Evolutionary conservation across 2,888 invertebrate species (phyloP), one percentile per base, ranked within the genome.

Genomic region (Drosophila percnosoma): DNA sequence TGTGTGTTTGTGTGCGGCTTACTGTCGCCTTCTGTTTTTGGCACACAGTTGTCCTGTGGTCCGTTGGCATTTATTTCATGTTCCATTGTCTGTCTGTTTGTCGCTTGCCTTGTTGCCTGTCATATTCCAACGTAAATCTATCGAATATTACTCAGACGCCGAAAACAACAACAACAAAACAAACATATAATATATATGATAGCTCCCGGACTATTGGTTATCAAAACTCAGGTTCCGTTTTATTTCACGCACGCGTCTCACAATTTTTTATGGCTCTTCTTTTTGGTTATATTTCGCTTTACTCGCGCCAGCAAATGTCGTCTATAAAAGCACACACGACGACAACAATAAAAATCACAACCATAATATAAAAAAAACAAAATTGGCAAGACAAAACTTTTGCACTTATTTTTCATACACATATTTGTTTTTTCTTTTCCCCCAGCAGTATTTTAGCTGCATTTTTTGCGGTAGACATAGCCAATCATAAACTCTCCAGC

Each of bases 181-280:
- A 36, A n/a, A 18, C 53, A 52, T n/a, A 59, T 24, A 24, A 34
- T 53, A 24, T 36, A 24, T 53, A 24, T 24, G 52, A 24, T 34
- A 45, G 52, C 62, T 49, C n/a, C 48, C 40, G 10, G 34, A 48
- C 29, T 36, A 58, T 59, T 49, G 65, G 62, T 24, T 65, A 65
- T 48, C 74, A 59, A 27, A 62, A 59, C 68, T 42, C 42, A 33
- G 49, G 54, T 59, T 75, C 21, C 70, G 49, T 61, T 63, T 29
- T 61, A 55, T 75, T 85, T 71, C 74, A 75, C 79, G 82, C 89
- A 89, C 89, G 89, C 83, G 89, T 83, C 89, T 80, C 61, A 52
- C 75, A 69, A 73, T 82, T 85, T 87, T 87, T 68, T 82, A 85
- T 57, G 70, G 72, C 29, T 59, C 58, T 58, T 54, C 38, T 59